Percentiles rank a stretch among this genome's conserved stretches.
These are phyloP conservation scores for Lepilemur ruficaudatus DNA, from an alignment of 2,797 vertebrate genomes.

Conservation along the genomic window DNA sequence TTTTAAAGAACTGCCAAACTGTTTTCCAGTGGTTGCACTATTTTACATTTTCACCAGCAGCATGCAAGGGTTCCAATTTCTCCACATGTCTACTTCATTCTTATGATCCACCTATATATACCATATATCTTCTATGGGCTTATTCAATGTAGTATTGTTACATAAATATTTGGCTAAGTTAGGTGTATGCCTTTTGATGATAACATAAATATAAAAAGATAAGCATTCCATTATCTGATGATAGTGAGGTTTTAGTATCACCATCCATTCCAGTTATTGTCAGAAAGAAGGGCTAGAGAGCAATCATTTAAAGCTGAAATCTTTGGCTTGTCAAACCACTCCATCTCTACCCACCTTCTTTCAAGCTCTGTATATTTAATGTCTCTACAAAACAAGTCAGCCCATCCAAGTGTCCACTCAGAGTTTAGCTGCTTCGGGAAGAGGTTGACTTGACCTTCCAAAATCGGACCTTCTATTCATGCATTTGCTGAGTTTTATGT, in stretches of 20 bases:
- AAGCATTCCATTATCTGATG: not conserved
- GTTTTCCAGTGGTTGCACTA: not conserved
- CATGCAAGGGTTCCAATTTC: not conserved
- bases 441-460: not conserved
- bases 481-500: slow-evolving; percentile 27
- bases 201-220: not conserved
- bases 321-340: not conserved
- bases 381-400: not conserved
- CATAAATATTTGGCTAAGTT: not conserved
- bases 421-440: not conserved
- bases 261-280: not conserved
- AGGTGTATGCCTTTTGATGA: not conserved
- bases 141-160: not conserved
- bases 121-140: not conserved
- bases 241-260: not conserved
- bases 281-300: not conserved
- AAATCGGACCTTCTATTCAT: not conserved
- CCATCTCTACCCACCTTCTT: not conserved
- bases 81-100: not conserved
- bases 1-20: not conserved
- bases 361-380: not conserved
- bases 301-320: not conserved
- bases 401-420: not conserved
- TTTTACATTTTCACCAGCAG: not conserved
- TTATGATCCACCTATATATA: not conserved